Base-by-base conservation (phyloP, 2,797 vertebrate genomes). In the Petrocephalus sullivani region DNA sequence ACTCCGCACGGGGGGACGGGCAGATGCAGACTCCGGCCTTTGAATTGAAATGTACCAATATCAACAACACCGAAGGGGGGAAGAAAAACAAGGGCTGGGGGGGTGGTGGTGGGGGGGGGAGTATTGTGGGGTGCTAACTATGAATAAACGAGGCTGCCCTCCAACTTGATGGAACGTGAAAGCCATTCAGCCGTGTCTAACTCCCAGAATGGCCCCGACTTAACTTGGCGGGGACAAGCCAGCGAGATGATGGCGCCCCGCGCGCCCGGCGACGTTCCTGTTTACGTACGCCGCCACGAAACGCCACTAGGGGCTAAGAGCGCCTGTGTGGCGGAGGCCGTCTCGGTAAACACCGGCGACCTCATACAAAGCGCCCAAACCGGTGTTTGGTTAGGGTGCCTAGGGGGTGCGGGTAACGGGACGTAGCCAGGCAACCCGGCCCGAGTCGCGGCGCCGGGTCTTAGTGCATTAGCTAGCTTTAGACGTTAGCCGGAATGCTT, bases 1-100 rank as follows among this genome's bases (percentile, higher is more conserved):
- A 93, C 91, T 96, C 93, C 94, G 90, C 86, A 87, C 57, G 93
- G 92, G 91, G 67, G 97, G 95, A 96, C 95, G 90, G 95, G 94
- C 97, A 98, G 97, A 96, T 98, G 97, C 96, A 97, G 94, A 93
- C 92, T 71, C 89, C 88, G 90, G 86, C 87, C 88, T 86, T 88
- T 87, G 91, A 91, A 92, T 89, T 94, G 88, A 93, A 92, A 94
- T 90, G 91, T 93, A 94, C 89, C 92, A 94, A 95, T 91, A 93
- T 94, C 92, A 92, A 90, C 91, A 93, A 91, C 85, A 90, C 81
- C 12, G 51, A 67, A n/a, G 81, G 87, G 57, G 81, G 54, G 53
- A 82, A 83, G 28, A 58, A 67, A 51, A 84, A 16, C n/a, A 75
- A 84, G 81, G 19, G 87, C 2, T 21, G 41, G 58, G 85, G 75